Conservation (phyloP, 1,140 invertebrate species). For the Watersipora subatra region DNA sequence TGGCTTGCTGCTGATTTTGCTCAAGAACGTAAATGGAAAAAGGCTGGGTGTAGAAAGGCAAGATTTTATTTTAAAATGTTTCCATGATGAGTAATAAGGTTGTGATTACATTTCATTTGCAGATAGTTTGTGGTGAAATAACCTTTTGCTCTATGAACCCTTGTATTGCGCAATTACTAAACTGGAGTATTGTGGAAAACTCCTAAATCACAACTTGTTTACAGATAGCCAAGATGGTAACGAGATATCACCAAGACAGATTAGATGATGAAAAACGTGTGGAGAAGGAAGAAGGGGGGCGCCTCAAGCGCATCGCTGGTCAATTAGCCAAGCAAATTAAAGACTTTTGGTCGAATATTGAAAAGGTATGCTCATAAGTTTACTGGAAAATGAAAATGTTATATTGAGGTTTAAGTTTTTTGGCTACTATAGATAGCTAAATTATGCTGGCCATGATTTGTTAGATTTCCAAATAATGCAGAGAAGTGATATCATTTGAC, state of each 20-base stretch:
- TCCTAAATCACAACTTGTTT: too few relatives aligned
- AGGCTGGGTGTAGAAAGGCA: constrained; percentile 79
- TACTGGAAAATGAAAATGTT: neutral
- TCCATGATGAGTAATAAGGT: neutral
- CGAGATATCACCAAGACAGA: constrained; percentile 90
- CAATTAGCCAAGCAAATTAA: constrained; percentile 83
- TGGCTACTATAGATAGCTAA: too few relatives aligned
- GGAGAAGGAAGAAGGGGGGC: constrained; percentile 76
- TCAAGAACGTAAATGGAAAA: constrained; percentile 94
- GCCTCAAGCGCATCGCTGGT: constrained; percentile 69
- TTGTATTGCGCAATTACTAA: neutral
- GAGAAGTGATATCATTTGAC: too few relatives aligned
- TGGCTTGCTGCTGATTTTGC: constrained; percentile 96
- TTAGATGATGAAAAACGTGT: constrained; percentile 72
- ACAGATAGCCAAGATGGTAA: constrained; percentile 59
- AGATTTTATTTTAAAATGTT: constrained; percentile 2
- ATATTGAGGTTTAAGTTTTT: neutral
- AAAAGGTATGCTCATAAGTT: constrained; percentile 58
- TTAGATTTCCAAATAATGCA: too few relatives aligned
- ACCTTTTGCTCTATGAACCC: neutral
- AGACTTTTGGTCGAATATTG: constrained; percentile 89
- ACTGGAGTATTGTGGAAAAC: neutral
- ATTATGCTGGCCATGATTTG: too few relatives aligned
- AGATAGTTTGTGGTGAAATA: too few relatives aligned
- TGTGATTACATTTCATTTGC: neutral